A percentile compares a stretch with the other conserved stretches of the same genome.
These are phyloP conservation scores for Oplegnathus fasciatus DNA, from an alignment of 2,113 vertebrate species.

Conservation along the genomic window DNA sequence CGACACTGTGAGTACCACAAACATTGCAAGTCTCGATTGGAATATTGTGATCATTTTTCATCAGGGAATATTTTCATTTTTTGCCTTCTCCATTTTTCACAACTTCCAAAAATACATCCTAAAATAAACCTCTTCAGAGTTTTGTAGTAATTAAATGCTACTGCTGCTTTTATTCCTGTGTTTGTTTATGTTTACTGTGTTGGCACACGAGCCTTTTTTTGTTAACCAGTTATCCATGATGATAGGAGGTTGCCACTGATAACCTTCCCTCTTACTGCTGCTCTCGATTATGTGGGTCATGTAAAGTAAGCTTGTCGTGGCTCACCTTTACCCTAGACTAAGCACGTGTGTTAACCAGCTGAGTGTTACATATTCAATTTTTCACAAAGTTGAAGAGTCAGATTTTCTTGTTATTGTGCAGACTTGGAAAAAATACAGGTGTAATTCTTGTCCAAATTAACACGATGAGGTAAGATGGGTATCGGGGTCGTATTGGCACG, in stretches of 20 bases:
- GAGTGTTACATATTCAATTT: not conserved
- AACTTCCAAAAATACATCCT: not conserved
- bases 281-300: not conserved
- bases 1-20: not conserved
- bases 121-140: not conserved
- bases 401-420: not conserved
- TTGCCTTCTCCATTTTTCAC: not conserved
- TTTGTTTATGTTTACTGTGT: not conserved
- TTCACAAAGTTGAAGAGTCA: not conserved
- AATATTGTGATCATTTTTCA: not conserved
- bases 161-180: not conserved
- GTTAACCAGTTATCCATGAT: not conserved
- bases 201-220: not conserved
- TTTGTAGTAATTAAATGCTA: not conserved
- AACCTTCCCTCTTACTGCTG: not conserved
- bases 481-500: not conserved
- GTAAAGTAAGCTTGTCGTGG: not conserved
- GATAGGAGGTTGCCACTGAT: not conserved
- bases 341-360: not conserved
- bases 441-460: not conserved
- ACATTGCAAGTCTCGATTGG: not conserved
- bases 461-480: not conserved
- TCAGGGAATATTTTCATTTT: not conserved
- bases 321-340: not conserved
- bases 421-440: slow-evolving; percentile 6